phyloP scores from a whole-genome alignment of 1,140 invertebrate genomes.

The Rhysida immarginata region DNA sequence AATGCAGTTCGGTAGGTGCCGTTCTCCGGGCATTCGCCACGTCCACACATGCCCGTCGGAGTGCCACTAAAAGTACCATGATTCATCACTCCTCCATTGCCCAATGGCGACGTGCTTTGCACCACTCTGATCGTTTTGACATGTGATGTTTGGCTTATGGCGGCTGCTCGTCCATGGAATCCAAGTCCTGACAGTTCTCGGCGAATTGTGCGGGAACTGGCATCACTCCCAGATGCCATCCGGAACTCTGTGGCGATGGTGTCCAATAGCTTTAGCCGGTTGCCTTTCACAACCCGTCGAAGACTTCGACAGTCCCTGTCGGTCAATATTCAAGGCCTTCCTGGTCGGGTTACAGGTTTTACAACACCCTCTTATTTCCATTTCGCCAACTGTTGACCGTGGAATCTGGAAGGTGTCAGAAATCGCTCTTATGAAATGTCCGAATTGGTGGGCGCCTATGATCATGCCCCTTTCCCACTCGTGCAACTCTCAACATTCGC shows the following conservation, averaged over 20 bases:
- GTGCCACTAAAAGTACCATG: not conserved
- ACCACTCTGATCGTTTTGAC: not conserved
- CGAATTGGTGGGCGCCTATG: no score
- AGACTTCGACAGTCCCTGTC: slow-evolving; percentile 63
- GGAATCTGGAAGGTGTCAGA: no score
- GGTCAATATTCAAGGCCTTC: slow-evolving; percentile 72
- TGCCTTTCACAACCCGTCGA: not conserved
- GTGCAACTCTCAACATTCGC: no score
- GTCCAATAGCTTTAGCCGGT: not conserved
- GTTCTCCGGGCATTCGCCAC: slow-evolving; percentile 7
- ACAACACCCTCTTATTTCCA: slow-evolving; percentile 14
- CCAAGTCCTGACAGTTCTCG: not conserved
- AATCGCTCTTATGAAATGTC: no score
- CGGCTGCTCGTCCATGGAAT: not conserved
- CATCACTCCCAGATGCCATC: not conserved
- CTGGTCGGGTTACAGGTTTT: no score
- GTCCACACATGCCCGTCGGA: slow-evolving; percentile 3
- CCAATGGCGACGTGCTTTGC: slow-evolving; percentile 3
- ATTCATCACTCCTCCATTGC: not conserved
- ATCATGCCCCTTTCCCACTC: no score
- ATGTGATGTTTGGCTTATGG: slow-evolving; percentile 2
- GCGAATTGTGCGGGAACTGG: not conserved
- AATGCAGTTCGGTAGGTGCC: not conserved
- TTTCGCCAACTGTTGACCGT: not conserved
- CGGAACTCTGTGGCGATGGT: not conserved